These are phyloP conservation scores for Calidris pygmaea DNA, from an alignment of 2,113 vertebrate species.

Conservation along the genomic window DNA sequence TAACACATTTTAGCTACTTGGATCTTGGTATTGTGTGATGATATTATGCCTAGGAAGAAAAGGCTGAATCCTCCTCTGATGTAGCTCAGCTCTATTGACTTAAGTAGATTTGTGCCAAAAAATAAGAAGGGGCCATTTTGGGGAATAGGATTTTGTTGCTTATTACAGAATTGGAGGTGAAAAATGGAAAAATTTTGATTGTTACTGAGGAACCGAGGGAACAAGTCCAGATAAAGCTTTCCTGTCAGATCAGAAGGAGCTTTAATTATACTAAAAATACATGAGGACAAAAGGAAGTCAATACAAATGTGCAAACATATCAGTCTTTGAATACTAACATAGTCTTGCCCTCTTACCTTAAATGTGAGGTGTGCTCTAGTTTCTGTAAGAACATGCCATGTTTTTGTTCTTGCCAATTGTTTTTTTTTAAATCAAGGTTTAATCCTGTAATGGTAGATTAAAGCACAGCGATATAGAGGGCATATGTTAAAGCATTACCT, in stretches of 20 bases:
- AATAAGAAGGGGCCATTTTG: neutral
- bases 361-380: neutral
- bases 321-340: neutral
- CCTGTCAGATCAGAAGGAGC: neutral
- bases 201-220: neutral
- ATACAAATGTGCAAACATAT: neutral
- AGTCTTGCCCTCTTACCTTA: neutral
- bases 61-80: neutral
- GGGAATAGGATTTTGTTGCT: neutral
- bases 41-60: neutral
- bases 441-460: neutral
- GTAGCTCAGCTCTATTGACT: neutral
- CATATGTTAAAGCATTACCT: neutral
- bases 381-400: neutral
- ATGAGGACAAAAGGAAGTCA: neutral
- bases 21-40: neutral
- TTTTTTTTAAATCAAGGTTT: neutral
- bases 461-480: neutral
- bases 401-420: neutral
- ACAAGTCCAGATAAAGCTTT: neutral
- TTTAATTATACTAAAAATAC: neutral
- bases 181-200: neutral
- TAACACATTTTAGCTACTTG: neutral
- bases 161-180: neutral
- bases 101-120: neutral